Conservation (phyloP, 2,888 invertebrate species). For the Rosalia funebris region DNA sequence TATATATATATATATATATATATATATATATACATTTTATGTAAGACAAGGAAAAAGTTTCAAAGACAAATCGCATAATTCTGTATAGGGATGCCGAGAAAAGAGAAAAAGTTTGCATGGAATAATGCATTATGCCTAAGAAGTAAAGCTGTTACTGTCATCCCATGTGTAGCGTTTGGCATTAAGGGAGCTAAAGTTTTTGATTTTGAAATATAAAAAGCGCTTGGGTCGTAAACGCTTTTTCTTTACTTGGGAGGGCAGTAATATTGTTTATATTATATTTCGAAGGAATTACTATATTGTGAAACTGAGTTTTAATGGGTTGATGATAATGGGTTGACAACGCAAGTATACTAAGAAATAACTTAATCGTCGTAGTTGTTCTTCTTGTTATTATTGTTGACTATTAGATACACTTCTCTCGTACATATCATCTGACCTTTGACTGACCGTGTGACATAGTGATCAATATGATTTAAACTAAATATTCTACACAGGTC, state of each 20-base stretch:
- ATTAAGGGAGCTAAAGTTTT: constrained; percentile 5
- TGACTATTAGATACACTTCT: too few relatives aligned
- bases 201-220: neutral
- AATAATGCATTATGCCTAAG: constrained; percentile 4
- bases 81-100: constrained; percentile 2
- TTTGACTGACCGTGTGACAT: too few relatives aligned
- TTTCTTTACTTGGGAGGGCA: neutral
- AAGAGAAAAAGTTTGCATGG: constrained; percentile 11
- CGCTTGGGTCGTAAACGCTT: constrained; percentile 1
- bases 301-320: too few relatives aligned
- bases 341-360: too few relatives aligned
- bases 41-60: neutral
- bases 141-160: constrained; percentile 4
- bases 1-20: too few relatives aligned
- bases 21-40: too few relatives aligned
- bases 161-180: neutral
- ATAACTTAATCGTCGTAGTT: too few relatives aligned
- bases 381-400: too few relatives aligned
- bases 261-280: neutral
- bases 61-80: constrained; percentile 8
- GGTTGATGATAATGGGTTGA: too few relatives aligned
- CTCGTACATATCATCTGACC: too few relatives aligned
- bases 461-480: too few relatives aligned
- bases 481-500: too few relatives aligned
- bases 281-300: neutral